A percentile compares a stretch with the other conserved stretches of the same genome.
Conservation (phyloP, 2,888 invertebrate genomes). For the Ypsolopha sequella region DNA sequence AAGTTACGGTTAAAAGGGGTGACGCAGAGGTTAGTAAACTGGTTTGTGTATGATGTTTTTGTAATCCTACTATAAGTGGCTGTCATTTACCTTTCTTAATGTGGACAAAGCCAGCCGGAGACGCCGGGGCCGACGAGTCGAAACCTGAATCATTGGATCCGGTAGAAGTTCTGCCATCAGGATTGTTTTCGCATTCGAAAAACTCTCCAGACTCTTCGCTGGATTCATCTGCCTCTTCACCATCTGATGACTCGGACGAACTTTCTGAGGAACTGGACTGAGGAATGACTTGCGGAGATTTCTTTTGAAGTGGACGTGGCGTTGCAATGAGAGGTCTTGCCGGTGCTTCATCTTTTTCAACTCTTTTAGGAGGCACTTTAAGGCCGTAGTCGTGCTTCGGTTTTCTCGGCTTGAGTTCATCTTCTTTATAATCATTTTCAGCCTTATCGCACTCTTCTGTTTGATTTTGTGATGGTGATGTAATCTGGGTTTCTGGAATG, state of each 20-base stretch:
- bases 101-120: conserved; percentile 72
- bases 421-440: conserved; percentile 17
- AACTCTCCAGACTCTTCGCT: conserved; percentile 56
- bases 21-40: conserved; percentile 11
- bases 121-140: conserved; percentile 77
- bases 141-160: conserved; percentile 90
- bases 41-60: conserved; percentile 6
- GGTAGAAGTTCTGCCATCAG: conserved; percentile 75
- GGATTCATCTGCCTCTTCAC: conserved; percentile 44
- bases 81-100: conserved; percentile 71
- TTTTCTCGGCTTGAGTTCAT: too few species aligned
- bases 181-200: conserved; percentile 57
- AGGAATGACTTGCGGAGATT: conserved; percentile 47
- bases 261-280: conserved; percentile 56
- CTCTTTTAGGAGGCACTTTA: conserved; percentile 24
- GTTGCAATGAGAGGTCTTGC: conserved; percentile 71
- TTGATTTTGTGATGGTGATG: conserved; percentile 14
- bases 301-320: conserved; percentile 72
- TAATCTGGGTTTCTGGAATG: conserved; percentile 37
- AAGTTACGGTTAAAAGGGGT: conserved; percentile 13
- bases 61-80: not conserved
- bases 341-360: conserved; percentile 67
- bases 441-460: conserved; percentile 33
- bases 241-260: conserved; percentile 36
- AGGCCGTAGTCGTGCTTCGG: too few species aligned